Evolutionary conservation across 2,113 vertebrate genomes (phyloP).

Genomic region (Prunella fulvescens): DNA sequence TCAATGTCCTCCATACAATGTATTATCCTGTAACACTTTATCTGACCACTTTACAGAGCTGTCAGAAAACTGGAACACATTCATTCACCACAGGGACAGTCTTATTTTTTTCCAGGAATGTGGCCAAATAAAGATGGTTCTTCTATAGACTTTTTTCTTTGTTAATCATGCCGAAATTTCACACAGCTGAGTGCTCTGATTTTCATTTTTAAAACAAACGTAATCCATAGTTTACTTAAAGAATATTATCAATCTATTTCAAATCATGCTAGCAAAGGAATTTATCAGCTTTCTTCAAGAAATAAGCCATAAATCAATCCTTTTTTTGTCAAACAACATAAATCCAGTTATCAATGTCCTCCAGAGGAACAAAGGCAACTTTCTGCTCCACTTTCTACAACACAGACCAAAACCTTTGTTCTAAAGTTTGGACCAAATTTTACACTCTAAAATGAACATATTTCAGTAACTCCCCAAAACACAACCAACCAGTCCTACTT

Average conservation of each 20-base stretch:
- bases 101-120: not conserved
- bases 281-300: not conserved
- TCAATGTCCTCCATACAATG: not conserved
- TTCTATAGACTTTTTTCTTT: not conserved
- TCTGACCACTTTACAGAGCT: not conserved
- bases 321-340: not conserved
- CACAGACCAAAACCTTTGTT: not conserved
- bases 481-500: not conserved
- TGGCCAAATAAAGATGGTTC: not conserved
- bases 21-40: not conserved
- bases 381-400: not conserved
- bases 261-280: not conserved
- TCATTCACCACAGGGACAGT: not conserved
- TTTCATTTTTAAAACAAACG: not conserved
- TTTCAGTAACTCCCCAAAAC: not conserved
- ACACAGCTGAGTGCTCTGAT: not conserved
- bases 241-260: not conserved
- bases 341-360: not conserved
- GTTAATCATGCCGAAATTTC: not conserved
- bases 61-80: not conserved
- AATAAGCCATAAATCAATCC: not conserved
- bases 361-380: not conserved
- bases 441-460: not conserved
- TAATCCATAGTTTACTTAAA: not conserved
- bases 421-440: not conserved